A percentile compares a stretch with the other conserved stretches of the same genome.
phyloP scores from a whole-genome alignment of 2,113 vertebrate genomes.

The Beaufortia kweichowensis region DNA sequence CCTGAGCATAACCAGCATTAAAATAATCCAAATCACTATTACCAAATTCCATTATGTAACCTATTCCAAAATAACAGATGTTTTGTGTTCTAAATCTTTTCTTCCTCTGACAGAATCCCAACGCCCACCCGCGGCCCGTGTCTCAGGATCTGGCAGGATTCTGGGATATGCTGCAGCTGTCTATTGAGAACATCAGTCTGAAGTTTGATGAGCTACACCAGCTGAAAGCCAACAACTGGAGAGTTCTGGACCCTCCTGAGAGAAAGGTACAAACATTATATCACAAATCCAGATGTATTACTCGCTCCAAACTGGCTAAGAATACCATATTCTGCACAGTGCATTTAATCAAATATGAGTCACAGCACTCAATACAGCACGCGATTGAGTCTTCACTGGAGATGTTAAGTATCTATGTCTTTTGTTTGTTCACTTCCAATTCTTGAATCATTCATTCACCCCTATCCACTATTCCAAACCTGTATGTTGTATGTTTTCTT shows the following conservation, averaged over 20 bases:
- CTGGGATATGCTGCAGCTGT: conserved; percentile 99
- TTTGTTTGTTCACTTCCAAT: no score
- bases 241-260: conserved; percentile 89
- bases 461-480: no score
- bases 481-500: no score
- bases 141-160: conserved; percentile 98
- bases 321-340: background rate
- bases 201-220: conserved; percentile 99
- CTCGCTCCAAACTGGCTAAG: conserved; percentile 7
- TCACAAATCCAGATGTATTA: conserved; percentile 11
- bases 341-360: background rate
- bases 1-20: background rate
- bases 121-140: conserved; percentile 87
- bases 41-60: background rate
- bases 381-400: background rate
- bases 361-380: background rate
- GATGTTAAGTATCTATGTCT: background rate
- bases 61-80: background rate
- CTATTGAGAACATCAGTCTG: conserved; percentile 98
- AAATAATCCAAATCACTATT: background rate
- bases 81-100: conserved; percentile 11
- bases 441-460: no score
- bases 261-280: conserved; percentile 85
- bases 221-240: conserved; percentile 98
- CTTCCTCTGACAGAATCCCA: conserved; percentile 81